A percentile compares a stretch with the other conserved stretches of the same genome.
Conservation (phyloP, 2,113 vertebrate genomes). For the Pseudopipra pipra region DNA sequence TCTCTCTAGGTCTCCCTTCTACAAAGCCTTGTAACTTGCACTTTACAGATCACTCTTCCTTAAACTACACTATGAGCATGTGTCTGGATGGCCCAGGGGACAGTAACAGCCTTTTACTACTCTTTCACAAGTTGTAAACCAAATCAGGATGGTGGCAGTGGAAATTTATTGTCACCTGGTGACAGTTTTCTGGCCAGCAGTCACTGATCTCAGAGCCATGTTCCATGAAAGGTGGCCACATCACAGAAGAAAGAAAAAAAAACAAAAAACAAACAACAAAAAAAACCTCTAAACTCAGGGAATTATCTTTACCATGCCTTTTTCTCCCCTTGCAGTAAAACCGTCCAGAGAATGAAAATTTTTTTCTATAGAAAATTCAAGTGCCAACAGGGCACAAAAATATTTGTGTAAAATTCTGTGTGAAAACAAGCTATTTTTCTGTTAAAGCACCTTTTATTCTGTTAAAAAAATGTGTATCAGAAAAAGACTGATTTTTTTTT, state of each 20-base stretch:
- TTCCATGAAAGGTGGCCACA: neutral
- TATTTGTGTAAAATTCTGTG: neutral
- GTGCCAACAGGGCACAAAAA: neutral
- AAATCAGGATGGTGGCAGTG: neutral
- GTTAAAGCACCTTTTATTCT: neutral
- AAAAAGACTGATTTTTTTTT: neutral
- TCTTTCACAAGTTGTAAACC: neutral
- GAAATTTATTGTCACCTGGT: slow-evolving; percentile 6
- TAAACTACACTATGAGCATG: neutral
- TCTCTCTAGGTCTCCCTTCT: neutral
- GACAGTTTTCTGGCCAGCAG: neutral
- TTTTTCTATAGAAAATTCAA: neutral
- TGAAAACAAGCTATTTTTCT: neutral
- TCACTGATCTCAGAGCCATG: neutral
- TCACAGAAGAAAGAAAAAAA: neutral
- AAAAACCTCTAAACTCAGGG: neutral
- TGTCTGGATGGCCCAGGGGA: neutral
- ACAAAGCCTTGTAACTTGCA: neutral
- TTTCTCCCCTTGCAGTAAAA: neutral
- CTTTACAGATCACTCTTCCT: neutral
- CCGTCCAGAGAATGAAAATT: neutral
- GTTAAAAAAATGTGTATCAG: neutral
- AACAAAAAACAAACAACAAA: rapidly evolving
- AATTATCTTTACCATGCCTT: neutral
- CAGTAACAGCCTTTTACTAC: neutral